phyloP scores from a whole-genome alignment of 2,888 invertebrate genomes.

The Campoplex capitator region DNA sequence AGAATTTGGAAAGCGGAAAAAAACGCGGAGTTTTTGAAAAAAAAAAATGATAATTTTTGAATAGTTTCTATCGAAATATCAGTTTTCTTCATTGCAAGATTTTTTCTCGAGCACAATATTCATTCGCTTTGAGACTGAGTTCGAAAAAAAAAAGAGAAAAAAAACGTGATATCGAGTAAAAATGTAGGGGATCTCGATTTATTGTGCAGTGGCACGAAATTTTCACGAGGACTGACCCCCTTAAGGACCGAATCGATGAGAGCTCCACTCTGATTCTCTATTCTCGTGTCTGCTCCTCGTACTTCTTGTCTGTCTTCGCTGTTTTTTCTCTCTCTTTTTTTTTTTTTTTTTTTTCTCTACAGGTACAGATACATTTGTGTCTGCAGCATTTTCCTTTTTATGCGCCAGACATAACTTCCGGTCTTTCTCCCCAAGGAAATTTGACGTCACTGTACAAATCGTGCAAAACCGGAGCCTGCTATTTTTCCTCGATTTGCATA shows the following conservation, averaged over 20 bases:
- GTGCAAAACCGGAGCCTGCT: background rate
- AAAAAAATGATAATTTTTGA: too few relatives aligned
- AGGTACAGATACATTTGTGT: background rate
- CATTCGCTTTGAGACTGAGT: background rate
- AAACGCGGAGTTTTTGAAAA: too few relatives aligned
- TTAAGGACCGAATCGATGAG: conserved; percentile 67
- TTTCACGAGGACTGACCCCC: conserved; percentile 50
- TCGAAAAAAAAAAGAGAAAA: background rate
- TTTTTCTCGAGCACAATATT: background rate
- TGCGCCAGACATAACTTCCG: conserved; percentile 62
- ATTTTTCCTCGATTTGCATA: background rate
- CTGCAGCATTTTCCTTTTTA: conserved; percentile 26
- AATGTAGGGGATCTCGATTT: conserved; percentile 10
- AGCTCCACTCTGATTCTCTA: conserved; percentile 50
- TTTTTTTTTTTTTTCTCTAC: background rate
- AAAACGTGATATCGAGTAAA: background rate
- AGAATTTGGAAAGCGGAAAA: too few relatives aligned
- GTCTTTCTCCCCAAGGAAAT: conserved; percentile 77
- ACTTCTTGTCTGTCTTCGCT: conserved; percentile 54
- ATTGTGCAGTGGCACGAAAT: conserved; percentile 42
- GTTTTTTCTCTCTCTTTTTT: conserved; percentile 3
- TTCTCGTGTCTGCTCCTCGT: conserved; percentile 70
- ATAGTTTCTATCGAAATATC: too few relatives aligned
- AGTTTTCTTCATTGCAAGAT: too few relatives aligned
- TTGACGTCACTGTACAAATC: conserved; percentile 69